These are phyloP conservation scores for Nyctereutes procyonoides DNA, from an alignment of 2,113 vertebrate species.

Conservation along the genomic window DNA sequence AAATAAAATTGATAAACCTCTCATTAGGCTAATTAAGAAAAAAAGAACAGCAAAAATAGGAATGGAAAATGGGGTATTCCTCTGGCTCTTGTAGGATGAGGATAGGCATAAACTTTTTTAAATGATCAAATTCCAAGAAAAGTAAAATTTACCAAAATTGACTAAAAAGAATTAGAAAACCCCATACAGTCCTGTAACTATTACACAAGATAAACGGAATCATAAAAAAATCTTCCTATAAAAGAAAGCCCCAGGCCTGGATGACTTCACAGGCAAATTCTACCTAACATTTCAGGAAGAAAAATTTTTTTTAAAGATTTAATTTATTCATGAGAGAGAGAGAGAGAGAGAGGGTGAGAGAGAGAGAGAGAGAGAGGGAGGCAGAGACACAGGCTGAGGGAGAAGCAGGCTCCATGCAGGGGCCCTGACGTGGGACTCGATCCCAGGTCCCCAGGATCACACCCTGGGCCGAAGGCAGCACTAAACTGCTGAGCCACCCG, in stretches of 20 bases:
- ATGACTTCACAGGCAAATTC: not conserved
- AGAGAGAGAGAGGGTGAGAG: no score
- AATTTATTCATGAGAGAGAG: no score
- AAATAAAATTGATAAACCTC: not conserved
- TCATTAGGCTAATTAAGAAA: not conserved
- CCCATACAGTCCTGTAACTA: not conserved
- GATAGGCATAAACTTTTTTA: not conserved
- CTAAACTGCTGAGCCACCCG: no score
- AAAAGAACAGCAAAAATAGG: not conserved
- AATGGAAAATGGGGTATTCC: not conserved
- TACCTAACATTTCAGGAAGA: slow-evolving; percentile 9
- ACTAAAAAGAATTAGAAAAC: not conserved
- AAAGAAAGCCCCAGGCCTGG: not conserved
- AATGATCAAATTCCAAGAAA: not conserved
- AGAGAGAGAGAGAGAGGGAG: no score
- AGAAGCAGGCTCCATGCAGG: no score
- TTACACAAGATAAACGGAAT: not conserved
- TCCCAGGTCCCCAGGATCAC: no score
- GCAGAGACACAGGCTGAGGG: no score
- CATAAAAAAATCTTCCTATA: not conserved
- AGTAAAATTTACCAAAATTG: not conserved
- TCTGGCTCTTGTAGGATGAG: not conserved
- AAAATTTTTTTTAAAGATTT: not conserved
- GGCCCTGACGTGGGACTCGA: no score
- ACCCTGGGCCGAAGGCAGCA: no score